These are phyloP conservation scores for Drosophila helvetica DNA, from an alignment of 2,888 invertebrate species.

Conservation along the genomic window DNA sequence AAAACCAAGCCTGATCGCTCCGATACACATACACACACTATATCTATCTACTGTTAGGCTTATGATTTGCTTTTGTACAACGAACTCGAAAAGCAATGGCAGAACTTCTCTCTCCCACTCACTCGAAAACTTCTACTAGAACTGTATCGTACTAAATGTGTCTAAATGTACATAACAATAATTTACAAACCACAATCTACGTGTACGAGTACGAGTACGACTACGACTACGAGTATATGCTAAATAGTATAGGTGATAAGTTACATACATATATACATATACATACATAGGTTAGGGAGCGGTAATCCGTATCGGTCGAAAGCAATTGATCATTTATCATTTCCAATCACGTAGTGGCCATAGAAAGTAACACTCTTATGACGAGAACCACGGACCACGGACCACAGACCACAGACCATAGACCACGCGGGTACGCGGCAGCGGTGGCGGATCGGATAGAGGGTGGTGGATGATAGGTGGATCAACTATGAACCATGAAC, in stretches of 20 bases:
- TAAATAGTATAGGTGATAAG: conserved; percentile 34
- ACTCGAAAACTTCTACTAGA: conserved; percentile 34
- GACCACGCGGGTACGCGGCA: background rate
- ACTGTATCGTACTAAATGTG: conserved; percentile 69
- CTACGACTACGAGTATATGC: conserved; percentile 55
- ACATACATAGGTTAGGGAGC: conserved; percentile 32
- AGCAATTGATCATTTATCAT: conserved; percentile 21
- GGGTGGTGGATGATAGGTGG: background rate
- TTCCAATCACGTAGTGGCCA: conserved; percentile 9
- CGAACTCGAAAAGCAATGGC: conserved; percentile 46
- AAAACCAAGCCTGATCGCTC: conserved; percentile 1
- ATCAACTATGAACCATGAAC: conserved; percentile 1
- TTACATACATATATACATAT: conserved; percentile 12
- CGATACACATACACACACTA: conserved; percentile 20
- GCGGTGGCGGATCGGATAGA: background rate
- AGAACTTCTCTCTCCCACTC: conserved; percentile 32
- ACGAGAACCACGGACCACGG: background rate
- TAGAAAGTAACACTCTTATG: conserved; percentile 1
- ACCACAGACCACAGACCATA: background rate
- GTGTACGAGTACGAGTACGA: no score
- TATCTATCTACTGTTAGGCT: conserved; percentile 6
- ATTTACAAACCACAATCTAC: conserved; percentile 63
- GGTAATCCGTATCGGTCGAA: conserved; percentile 7
- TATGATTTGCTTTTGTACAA: conserved; percentile 55
- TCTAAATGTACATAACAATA: conserved; percentile 80